Conservation (phyloP, 2,888 invertebrate species). For the Protonemura montana region DNA sequence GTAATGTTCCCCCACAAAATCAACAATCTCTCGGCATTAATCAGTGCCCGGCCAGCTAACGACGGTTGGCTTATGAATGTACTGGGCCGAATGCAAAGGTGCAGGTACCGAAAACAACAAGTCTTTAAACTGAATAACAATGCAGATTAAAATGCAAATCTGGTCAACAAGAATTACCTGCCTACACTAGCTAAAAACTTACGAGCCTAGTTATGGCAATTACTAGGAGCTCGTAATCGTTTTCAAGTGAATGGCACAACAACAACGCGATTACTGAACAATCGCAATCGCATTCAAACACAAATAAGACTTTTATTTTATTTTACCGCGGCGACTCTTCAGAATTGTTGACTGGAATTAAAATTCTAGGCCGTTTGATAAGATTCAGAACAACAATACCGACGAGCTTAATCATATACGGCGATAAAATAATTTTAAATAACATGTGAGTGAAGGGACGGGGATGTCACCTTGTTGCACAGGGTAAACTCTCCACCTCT, state of each 20-base stretch:
- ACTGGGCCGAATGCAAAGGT: background rate
- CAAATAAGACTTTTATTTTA: background rate
- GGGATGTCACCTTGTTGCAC: background rate
- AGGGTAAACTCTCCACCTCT: background rate
- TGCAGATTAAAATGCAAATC: slow-evolving; percentile 3
- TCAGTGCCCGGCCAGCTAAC: background rate
- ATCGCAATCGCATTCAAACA: background rate
- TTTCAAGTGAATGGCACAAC: background rate
- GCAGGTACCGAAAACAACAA: background rate
- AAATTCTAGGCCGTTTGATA: background rate
- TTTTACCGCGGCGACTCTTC: background rate
- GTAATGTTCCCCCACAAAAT: background rate
- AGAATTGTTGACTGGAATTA: background rate
- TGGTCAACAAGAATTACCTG: background rate
- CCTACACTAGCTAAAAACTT: background rate
- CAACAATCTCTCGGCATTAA: background rate
- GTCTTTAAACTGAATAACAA: background rate
- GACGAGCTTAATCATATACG: too few species aligned
- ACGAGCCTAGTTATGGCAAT: background rate
- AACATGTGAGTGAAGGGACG: too few species aligned
- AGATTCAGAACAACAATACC: background rate
- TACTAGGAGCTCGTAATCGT: background rate
- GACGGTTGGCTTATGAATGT: background rate
- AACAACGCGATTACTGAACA: background rate
- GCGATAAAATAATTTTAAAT: too few species aligned